Evolutionary conservation across 2,888 invertebrate genomes (phyloP), one percentile per base, ranked within the genome.

Genomic region (Meloe dianella): DNA sequence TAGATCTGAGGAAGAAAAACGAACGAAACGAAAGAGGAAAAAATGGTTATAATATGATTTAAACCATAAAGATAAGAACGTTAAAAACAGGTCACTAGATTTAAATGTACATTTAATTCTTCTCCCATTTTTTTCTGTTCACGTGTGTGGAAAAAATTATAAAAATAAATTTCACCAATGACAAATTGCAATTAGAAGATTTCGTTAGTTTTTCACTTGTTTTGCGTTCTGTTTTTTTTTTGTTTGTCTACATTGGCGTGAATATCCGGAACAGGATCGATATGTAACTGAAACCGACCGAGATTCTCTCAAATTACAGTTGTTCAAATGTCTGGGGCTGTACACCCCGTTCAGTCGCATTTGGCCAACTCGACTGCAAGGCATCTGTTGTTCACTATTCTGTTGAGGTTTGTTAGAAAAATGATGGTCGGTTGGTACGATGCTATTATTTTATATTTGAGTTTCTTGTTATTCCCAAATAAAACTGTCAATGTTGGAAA

Each of bases 51-150:
- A 73, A 75, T 75, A 70, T 72, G 67, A 71, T 71, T 74, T 70
- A 68, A 70, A 68, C 68, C 71, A 69, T 69, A 72, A 71, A 72
- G 65, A 64, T 70, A 66, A 75, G 74, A 75, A 77, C 67, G 70
- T 73, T 75, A 74, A 27, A 73, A 72, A 71, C 74, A 73, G 76
- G 76, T 75, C 76, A 73, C 67, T 71, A 61, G 41, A 41, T 41
- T 41, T 41, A n/a, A 41, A 41, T 41, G 41, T 41, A 17, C 8
- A 17, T n/a, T 41, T n/a, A 41, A 12, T n/a, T 17, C 8, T n/a
- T 17, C 5, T 41, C n/a, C 1, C 17, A 0, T 41, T 41, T 41
- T 41, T 41, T 41, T n/a, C 41, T 17, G 7, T 12, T 6, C n/a
- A 17, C 12, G 4, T 7, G 10, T 8, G 0, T 7, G 20, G 9